Evolutionary conservation across 2,797 vertebrate genomes (phyloP).

Genomic region (Phyllotis vaccarum): DNA sequence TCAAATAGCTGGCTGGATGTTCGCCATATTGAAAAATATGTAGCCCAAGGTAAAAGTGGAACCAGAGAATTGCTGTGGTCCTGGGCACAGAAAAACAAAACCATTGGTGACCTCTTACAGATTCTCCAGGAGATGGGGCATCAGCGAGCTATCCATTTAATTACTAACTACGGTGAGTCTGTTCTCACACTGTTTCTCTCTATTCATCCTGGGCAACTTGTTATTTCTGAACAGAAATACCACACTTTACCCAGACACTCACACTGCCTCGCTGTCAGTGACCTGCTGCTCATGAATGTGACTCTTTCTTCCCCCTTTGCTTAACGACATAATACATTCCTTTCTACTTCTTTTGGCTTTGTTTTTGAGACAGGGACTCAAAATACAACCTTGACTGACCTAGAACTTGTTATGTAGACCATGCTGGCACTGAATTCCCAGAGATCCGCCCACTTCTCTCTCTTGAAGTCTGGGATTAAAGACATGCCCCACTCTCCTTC

Average conservation of each 20-base stretch:
- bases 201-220: neutral
- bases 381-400: neutral
- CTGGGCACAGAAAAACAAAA: constrained; percentile 91
- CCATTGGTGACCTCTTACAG: constrained; percentile 87
- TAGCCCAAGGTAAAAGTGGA: constrained; percentile 89
- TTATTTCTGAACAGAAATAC: constrained; percentile 18
- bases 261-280: neutral
- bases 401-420: neutral
- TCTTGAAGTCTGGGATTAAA: neutral
- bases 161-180: constrained; percentile 84
- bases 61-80: constrained; percentile 91
- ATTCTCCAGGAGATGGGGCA: constrained; percentile 89
- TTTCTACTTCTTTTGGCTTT: neutral
- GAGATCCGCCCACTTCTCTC: too few species aligned
- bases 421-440: neutral
- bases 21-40: constrained; percentile 86
- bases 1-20: constrained; percentile 88
- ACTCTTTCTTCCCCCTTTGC: neutral
- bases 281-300: neutral
- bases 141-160: constrained; percentile 86
- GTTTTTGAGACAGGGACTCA: neutral
- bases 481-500: neutral
- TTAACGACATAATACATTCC: neutral
- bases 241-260: neutral
- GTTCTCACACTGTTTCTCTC: neutral